A percentile compares a stretch with the other conserved stretches of the same genome.
Evolutionary conservation across 2,113 vertebrate genomes (phyloP).

Genomic region (Nycticryphes semicollaris): DNA sequence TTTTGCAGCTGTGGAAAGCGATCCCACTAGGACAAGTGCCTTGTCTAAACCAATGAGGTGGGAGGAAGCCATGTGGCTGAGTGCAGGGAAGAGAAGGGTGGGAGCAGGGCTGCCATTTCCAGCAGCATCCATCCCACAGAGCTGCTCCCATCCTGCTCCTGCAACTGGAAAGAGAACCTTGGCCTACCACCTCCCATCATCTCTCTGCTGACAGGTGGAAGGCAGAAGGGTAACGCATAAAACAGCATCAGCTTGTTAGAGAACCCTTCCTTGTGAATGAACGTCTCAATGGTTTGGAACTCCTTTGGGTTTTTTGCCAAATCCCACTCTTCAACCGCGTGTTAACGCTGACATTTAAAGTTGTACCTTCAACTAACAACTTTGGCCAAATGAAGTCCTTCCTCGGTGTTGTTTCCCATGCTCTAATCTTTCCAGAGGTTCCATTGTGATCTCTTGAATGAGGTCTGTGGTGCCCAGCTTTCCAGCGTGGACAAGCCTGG

Average conservation of each 20-base stretch:
- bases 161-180: background rate
- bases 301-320: background rate
- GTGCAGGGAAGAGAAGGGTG: background rate
- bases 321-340: background rate
- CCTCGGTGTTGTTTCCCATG: background rate
- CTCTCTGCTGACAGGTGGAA: background rate
- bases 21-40: background rate
- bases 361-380: background rate
- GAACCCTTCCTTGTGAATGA: background rate
- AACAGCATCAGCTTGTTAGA: background rate
- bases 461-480: background rate
- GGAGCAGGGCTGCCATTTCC: background rate
- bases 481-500: background rate
- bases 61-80: background rate
- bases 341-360: background rate
- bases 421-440: background rate
- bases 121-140: background rate
- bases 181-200: background rate
- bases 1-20: background rate
- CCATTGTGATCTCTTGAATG: background rate
- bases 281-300: background rate
- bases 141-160: background rate
- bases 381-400: background rate
- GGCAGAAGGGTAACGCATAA: background rate
- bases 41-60: background rate